phyloP scores from a whole-genome alignment of 2,797 vertebrate genomes.

The Anisognathus igniventris region DNA sequence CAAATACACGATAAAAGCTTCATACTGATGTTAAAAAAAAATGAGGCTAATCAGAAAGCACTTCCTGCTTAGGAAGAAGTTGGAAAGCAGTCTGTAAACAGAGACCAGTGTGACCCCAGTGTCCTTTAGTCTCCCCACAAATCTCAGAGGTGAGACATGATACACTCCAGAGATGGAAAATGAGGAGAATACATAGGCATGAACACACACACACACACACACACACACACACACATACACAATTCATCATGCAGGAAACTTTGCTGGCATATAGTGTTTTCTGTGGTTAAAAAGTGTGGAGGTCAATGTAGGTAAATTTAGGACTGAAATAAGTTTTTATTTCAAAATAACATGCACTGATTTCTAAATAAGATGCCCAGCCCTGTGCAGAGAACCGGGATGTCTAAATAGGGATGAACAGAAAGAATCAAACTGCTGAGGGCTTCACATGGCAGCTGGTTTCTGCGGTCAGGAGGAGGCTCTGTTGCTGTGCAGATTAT shows the following conservation, averaged over 20 bases:
- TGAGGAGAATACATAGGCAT: background rate
- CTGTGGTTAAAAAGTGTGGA: background rate
- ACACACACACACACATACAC: too few species aligned
- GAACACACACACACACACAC: background rate
- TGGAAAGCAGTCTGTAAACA: conserved; percentile 14
- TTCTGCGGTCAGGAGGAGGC: background rate
- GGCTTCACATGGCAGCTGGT: rapidly evolving
- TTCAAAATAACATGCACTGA: background rate
- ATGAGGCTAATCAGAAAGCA: background rate
- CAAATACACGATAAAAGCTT: background rate
- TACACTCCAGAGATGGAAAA: background rate
- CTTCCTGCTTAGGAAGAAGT: background rate
- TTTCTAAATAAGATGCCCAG: background rate
- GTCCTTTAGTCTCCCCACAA: background rate
- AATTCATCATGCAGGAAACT: background rate
- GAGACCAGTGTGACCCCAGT: background rate
- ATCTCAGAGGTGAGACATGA: background rate
- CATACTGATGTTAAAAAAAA: background rate
- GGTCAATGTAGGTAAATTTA: background rate
- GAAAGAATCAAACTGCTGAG: background rate
- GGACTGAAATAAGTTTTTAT: background rate
- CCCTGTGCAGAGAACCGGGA: background rate
- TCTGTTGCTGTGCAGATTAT: background rate
- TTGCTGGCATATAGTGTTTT: background rate
- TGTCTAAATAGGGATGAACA: background rate